Evolutionary conservation across 2,888 invertebrate genomes (phyloP).

Genomic region (Oligia fasciuncula): DNA sequence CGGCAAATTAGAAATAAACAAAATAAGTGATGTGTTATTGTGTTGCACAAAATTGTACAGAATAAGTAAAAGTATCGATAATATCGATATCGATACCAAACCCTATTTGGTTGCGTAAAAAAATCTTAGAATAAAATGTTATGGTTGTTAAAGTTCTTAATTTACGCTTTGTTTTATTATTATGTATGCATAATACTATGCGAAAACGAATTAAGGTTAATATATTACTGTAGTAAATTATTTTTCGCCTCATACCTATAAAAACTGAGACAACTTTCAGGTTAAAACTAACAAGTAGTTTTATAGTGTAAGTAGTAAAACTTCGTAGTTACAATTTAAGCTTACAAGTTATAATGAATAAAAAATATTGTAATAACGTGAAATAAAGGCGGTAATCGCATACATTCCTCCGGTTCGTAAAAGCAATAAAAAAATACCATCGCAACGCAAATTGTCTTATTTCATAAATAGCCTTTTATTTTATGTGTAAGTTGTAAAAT

Average conservation of each 20-base stretch:
- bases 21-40: constrained; percentile 2
- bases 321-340: constrained; percentile 70
- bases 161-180: constrained; percentile 3
- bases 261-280: constrained; percentile 38
- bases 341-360: constrained; percentile 65
- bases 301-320: constrained; percentile 51
- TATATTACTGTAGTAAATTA: constrained; percentile 13
- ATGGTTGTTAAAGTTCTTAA: not conserved
- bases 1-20: not conserved
- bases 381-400: constrained; percentile 51
- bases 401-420: constrained; percentile 56
- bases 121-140: not conserved
- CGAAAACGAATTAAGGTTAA: not conserved
- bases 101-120: not conserved
- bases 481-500: constrained; percentile 68
- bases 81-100: not conserved
- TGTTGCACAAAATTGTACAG: not conserved
- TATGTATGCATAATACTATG: not conserved
- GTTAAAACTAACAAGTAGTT: constrained; percentile 15
- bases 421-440: constrained; percentile 70
- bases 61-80: not conserved
- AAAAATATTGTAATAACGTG: constrained; percentile 59
- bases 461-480: constrained; percentile 72
- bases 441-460: constrained; percentile 73
- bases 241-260: constrained; percentile 40